phyloP scores from a whole-genome alignment of 2,888 invertebrate genomes.

The Uropetala carovei region DNA sequence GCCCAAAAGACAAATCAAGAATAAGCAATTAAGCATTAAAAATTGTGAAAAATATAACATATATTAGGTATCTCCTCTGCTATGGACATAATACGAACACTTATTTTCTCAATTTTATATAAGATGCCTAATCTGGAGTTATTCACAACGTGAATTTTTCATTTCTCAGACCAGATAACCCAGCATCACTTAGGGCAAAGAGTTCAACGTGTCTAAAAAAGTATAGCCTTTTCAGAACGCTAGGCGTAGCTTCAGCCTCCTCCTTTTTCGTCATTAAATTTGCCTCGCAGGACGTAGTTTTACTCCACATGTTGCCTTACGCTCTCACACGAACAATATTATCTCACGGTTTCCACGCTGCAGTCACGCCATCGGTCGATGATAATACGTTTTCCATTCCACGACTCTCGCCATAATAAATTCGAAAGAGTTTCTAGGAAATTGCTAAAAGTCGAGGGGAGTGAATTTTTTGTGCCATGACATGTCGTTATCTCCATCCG shows the following conservation, averaged over 20 bases:
- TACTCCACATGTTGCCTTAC: neutral
- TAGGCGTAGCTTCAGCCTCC: neutral
- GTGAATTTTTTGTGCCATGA: slow-evolving; percentile 16
- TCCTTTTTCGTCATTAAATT: neutral
- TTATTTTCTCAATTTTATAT: too few relatives aligned
- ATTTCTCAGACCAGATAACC: too few relatives aligned
- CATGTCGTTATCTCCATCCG: slow-evolving; percentile 4
- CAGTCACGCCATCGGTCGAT: slow-evolving; percentile 42
- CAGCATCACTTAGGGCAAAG: too few relatives aligned
- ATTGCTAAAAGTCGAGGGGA: neutral
- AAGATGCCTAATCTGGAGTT: too few relatives aligned
- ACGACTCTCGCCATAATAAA: neutral
- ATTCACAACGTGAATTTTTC: too few relatives aligned
- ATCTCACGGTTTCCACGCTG: neutral
- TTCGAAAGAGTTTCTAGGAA: neutral
- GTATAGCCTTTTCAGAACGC: too few relatives aligned
- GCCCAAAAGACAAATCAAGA: too few relatives aligned
- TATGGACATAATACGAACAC: too few relatives aligned
- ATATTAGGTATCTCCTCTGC: too few relatives aligned
- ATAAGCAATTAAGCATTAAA: too few relatives aligned
- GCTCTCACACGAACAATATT: neutral
- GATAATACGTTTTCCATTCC: neutral
- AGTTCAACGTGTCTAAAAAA: too few relatives aligned
- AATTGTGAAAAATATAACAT: too few relatives aligned
- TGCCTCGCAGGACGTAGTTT: neutral